Percentiles rank a stretch among this genome's conserved stretches.
Conservation (phyloP, 2,113 vertebrate species). For the Pelobates fuscus region DNA sequence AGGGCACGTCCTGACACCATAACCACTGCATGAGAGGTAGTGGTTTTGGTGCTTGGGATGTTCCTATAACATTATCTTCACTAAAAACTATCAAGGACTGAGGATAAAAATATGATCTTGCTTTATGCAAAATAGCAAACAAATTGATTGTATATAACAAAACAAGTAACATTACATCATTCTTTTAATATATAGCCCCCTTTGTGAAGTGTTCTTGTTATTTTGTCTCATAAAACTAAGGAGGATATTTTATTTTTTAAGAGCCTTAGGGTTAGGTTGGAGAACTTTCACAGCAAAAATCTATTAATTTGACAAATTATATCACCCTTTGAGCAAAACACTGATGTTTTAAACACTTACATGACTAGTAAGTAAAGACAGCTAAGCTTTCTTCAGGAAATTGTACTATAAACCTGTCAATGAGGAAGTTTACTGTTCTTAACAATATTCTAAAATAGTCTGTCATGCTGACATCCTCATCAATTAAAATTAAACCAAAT, state of each 20-base stretch:
- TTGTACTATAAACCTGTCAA: conserved; percentile 83
- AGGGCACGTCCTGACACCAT: too few species aligned
- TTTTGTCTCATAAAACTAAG: neutral
- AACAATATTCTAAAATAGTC: conserved; percentile 82
- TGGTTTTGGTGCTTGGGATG: too few species aligned
- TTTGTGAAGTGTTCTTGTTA: neutral
- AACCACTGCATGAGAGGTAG: too few species aligned
- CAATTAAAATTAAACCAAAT: conserved; percentile 82
- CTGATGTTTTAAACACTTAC: conserved; percentile 5
- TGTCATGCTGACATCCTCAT: conserved; percentile 78
- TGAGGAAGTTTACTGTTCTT: conserved; percentile 75
- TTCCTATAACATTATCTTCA: too few species aligned
- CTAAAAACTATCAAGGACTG: too few species aligned
- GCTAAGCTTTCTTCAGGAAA: conserved; percentile 44
- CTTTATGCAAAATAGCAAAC: too few species aligned
- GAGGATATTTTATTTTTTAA: neutral
- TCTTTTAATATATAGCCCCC: neutral
- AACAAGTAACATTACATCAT: neutral
- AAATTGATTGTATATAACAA: neutral
- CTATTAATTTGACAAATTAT: conserved; percentile 13
- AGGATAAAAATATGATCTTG: too few species aligned
- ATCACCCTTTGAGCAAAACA: conserved; percentile 5
- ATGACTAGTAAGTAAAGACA: conserved; percentile 15
- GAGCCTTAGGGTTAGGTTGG: neutral
- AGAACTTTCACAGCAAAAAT: neutral